A percentile compares a stretch with the other conserved stretches of the same genome.
Conservation (phyloP, 2,113 vertebrate genomes). For the Cardinalis cardinalis region DNA sequence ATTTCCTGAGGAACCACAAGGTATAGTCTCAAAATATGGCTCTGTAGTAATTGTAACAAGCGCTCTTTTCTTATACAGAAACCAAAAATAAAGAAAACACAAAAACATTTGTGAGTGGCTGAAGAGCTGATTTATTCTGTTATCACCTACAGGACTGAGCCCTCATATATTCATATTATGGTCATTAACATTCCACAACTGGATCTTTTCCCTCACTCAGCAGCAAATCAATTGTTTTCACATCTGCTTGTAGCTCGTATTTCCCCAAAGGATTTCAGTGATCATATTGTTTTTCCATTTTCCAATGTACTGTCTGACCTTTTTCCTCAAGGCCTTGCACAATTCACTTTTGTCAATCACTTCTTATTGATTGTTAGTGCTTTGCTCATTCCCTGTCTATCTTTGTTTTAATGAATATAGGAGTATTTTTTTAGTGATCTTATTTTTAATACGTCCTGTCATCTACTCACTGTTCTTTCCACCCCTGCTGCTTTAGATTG, state of each 20-base stretch:
- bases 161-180: not conserved
- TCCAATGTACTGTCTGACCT: not conserved
- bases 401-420: not conserved
- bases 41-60: not conserved
- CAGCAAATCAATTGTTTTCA: conserved; percentile 51
- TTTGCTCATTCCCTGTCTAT: not conserved
- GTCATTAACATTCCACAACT: conserved; percentile 9
- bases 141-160: not conserved
- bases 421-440: not conserved
- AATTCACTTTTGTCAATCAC: conserved; percentile 40
- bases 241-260: not conserved
- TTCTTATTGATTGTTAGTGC: not conserved
- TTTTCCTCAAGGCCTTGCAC: not conserved
- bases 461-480: not conserved
- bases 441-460: not conserved
- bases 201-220: conserved; percentile 1
- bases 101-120: not conserved
- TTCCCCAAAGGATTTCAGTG: conserved; percentile 40
- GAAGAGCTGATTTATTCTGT: not conserved
- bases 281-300: conserved; percentile 24
- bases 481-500: not conserved
- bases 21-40: not conserved
- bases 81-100: not conserved
- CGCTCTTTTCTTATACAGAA: not conserved
- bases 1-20: not conserved